These are phyloP conservation scores for Poeciliopsis presidionis DNA, from an alignment of 2,797 vertebrate genomes.

Conservation along the genomic window DNA sequence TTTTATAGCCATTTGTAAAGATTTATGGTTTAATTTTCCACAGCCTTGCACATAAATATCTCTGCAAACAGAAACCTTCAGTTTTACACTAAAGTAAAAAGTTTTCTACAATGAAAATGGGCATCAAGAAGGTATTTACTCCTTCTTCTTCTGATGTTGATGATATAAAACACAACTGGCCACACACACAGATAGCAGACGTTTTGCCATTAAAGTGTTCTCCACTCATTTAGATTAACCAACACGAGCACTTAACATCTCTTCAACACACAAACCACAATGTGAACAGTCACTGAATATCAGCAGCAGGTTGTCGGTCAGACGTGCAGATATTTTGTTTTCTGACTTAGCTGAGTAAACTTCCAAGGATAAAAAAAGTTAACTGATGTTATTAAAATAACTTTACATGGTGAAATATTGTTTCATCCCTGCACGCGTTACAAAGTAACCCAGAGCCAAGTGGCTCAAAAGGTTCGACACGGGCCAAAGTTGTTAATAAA, in stretches of 20 bases:
- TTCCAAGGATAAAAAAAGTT: constrained; percentile 62
- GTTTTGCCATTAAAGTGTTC: constrained; percentile 72
- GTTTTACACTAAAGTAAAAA: constrained; percentile 55
- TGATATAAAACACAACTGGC: constrained; percentile 78
- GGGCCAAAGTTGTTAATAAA: constrained; percentile 80
- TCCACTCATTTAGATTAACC: constrained; percentile 75
- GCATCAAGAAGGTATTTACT: constrained; percentile 55
- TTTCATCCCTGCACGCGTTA: constrained; percentile 75
- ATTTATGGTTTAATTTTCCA: constrained; percentile 69
- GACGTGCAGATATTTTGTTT: constrained; percentile 76
- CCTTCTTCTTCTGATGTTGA: constrained; percentile 62
- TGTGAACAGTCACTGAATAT: constrained; percentile 80
- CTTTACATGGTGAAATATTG: constrained; percentile 68
- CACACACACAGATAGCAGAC: constrained; percentile 77
- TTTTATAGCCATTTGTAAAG: constrained; percentile 71
- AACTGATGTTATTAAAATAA: constrained; percentile 69
- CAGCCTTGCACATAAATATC: constrained; percentile 74
- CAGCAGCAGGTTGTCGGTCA: constrained; percentile 78
- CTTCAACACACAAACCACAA: constrained; percentile 79
- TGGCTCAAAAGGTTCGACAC: constrained; percentile 72
- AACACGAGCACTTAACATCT: constrained; percentile 79
- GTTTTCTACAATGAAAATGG: constrained; percentile 55
- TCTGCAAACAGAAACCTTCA: constrained; percentile 72
- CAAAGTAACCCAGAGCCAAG: constrained; percentile 63
- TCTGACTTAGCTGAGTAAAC: constrained; percentile 70